Evolutionary conservation across 2,113 vertebrate genomes (phyloP).

Genomic region (Podarcis raffonei): DNA sequence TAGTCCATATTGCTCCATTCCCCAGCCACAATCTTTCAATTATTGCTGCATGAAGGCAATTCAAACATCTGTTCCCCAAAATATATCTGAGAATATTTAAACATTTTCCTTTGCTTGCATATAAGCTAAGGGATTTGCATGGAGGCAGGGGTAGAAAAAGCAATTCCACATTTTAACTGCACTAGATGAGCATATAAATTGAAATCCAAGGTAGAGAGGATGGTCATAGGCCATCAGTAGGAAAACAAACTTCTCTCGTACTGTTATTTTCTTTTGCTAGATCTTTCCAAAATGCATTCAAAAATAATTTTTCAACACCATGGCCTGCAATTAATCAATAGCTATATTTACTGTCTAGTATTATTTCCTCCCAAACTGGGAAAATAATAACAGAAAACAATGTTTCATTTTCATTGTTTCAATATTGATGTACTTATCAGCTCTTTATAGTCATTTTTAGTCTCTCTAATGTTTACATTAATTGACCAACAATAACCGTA

Average conservation of each 20-base stretch:
- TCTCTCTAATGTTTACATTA: neutral
- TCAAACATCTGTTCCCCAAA: conserved; percentile 4
- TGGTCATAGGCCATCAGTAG: neutral
- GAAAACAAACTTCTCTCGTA: neutral
- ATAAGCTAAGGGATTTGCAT: conserved; percentile 20
- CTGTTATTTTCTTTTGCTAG: neutral
- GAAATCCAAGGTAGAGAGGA: neutral
- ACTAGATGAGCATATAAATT: conserved; percentile 6
- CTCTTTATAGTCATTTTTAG: neutral
- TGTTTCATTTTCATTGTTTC: neutral
- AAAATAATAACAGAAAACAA: neutral
- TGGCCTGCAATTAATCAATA: neutral
- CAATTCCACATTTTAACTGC: conserved; percentile 10
- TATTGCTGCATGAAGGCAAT: neutral
- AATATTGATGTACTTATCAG: neutral
- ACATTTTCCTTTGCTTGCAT: neutral
- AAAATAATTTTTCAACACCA: neutral
- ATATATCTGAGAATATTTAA: neutral
- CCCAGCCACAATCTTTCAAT: neutral
- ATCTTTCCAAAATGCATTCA: neutral
- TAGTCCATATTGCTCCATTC: neutral
- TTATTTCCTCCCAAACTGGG: neutral
- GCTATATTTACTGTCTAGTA: neutral
- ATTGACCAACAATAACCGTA: neutral
- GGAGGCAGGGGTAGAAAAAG: conserved; percentile 14